Evolutionary conservation across 2,888 invertebrate genomes (phyloP), one percentile per base, ranked within the genome.

Genomic region (Lasioglossum figueresi): DNA sequence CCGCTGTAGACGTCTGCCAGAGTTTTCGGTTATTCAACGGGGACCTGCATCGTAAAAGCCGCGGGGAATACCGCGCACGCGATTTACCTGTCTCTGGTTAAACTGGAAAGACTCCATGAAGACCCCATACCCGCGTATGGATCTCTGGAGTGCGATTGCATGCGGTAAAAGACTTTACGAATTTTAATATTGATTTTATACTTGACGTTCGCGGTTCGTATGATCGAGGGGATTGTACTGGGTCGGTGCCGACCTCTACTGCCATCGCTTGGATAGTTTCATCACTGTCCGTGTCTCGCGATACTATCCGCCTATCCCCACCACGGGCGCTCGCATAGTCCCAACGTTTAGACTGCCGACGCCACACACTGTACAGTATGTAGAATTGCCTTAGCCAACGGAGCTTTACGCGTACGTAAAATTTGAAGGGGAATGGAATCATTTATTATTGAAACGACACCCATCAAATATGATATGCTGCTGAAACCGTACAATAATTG

Each of bases 1-100:
- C 43, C 68, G 31, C 31, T 31, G 19, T 63, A 68, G 37, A 68
- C 37, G 66, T 1, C 66, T 66, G 66, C 66, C 66, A 59, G 43
- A 31, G 45, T 68, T 76, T 68, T 76, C 76, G 76, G 76, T 76
- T 76, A 68, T 76, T 76, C 76, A 14, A 14, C 66, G 34, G n/a
- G 66, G 34, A 68, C 66, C 34, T 16, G 31, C 45, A 31, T 48
- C 76, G 76, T 76, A 76, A 68, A 66, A 76, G 16, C 66, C 71
- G 43, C 43, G 16, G 72, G 72, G 79, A 45, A 79, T 52, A 70
- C 6, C 37, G 31, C 16, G 34, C 37, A 23, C 68, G 23, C 34
- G 68, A 37, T 68, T 37, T 31, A 16, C 31, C 63, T 31, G 34
- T 31, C 63, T 63, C 31, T 63, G 63, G 31, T 63, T 63, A 63